A percentile compares a stretch with the other conserved stretches of the same genome.
These are phyloP conservation scores for Platichthys stellatus DNA, from an alignment of 2,113 vertebrate genomes.

Conservation along the genomic window DNA sequence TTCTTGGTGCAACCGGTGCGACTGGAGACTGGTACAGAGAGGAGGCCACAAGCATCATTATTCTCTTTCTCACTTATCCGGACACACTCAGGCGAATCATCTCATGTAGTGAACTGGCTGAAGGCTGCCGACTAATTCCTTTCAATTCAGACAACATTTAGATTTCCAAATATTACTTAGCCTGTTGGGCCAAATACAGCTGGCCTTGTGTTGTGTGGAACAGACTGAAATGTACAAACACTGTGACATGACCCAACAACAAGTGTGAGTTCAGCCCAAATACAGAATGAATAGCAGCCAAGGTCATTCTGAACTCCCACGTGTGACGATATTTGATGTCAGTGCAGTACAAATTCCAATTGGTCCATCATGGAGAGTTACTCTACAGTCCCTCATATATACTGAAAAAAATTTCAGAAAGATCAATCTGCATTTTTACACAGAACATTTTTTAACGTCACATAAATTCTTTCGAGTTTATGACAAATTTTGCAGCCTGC, in stretches of 20 bases:
- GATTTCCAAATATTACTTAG: slow-evolving; percentile 46
- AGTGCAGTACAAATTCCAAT: not conserved
- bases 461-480: not conserved
- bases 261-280: slow-evolving; percentile 19
- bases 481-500: no score
- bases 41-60: slow-evolving; percentile 3
- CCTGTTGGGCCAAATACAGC: slow-evolving; percentile 6
- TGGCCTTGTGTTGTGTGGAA: slow-evolving; percentile 30
- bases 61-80: slow-evolving; percentile 17
- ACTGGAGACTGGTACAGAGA: not conserved
- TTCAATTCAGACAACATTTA: not conserved
- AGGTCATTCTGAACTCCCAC: slow-evolving; percentile 36
- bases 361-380: no score
- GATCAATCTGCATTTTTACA: not conserved
- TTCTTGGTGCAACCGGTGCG: not conserved
- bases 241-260: slow-evolving; percentile 12
- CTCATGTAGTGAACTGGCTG: slow-evolving; percentile 35
- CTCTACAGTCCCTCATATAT: not conserved
- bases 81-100: slow-evolving; percentile 28
- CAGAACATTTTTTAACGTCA: not conserved
- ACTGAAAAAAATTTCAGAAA: not conserved
- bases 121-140: slow-evolving; percentile 11
- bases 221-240: slow-evolving; percentile 1
- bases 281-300: slow-evolving; percentile 13
- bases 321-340: not conserved